These are phyloP conservation scores for Pseudomyrmex concolor DNA, from an alignment of 1,140 invertebrate species.

Conservation along the genomic window DNA sequence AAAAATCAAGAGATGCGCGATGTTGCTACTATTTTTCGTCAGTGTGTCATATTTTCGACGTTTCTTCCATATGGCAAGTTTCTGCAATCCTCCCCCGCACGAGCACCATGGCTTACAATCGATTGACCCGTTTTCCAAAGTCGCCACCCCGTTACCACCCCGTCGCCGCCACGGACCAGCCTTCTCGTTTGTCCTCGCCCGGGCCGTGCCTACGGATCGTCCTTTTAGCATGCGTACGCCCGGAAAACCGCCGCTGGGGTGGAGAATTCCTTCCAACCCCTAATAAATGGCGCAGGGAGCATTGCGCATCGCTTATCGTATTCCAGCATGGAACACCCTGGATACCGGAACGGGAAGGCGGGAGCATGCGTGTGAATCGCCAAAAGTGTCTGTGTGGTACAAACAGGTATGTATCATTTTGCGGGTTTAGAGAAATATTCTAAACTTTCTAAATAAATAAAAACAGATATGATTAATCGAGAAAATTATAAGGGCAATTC, in stretches of 20 bases:
- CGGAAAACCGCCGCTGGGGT: conserved; percentile 25
- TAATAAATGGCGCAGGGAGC: conserved; percentile 64
- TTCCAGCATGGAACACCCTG: conserved; percentile 44
- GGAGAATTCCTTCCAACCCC: conserved; percentile 33
- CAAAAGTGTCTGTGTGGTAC: conserved; percentile 21
- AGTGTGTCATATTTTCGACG: too few species aligned
- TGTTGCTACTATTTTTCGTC: neutral
- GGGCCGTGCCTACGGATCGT: conserved; percentile 50
- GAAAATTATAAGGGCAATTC: too few species aligned
- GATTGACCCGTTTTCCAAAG: conserved; percentile 43
- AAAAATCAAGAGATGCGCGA: neutral
- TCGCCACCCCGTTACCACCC: conserved; percentile 29
- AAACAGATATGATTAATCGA: too few species aligned
- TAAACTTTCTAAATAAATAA: too few species aligned
- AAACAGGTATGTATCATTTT: too few species aligned
- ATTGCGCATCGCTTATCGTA: conserved; percentile 65
- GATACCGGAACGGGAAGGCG: conserved; percentile 29
- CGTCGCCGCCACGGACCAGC: conserved; percentile 27
- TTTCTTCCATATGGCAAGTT: neutral
- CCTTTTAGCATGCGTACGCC: conserved; percentile 64
- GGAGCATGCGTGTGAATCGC: conserved; percentile 63
- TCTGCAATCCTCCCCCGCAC: neutral
- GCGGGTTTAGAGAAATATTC: too few species aligned
- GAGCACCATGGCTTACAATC: conserved; percentile 34
- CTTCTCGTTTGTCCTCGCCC: conserved; percentile 51